Percentiles rank a stretch among this genome's conserved stretches.
phyloP scores from a whole-genome alignment of 2,888 invertebrate genomes.

The Lochmaea crataegi region DNA sequence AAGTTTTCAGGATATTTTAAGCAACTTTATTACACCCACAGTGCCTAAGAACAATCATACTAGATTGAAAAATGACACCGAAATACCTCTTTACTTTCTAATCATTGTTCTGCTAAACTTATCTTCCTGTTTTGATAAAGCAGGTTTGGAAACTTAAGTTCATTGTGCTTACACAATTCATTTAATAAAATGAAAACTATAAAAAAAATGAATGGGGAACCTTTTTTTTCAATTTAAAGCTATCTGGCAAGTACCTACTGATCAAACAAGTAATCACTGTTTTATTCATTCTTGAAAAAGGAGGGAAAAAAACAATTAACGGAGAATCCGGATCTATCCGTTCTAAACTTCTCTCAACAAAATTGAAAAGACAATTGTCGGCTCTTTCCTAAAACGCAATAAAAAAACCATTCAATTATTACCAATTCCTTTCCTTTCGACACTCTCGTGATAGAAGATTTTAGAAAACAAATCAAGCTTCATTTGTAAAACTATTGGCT shows the following conservation, averaged over 20 bases:
- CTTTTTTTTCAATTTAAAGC: neutral
- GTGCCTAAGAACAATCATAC: too few relatives aligned
- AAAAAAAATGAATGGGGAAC: neutral
- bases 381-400: slow-evolving; percentile 9
- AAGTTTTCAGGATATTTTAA: too few relatives aligned
- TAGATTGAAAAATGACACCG: too few relatives aligned
- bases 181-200: too few relatives aligned
- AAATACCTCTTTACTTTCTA: too few relatives aligned
- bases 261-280: neutral
- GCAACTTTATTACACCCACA: too few relatives aligned
- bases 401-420: slow-evolving; percentile 11
- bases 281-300: neutral
- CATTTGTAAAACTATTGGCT: neutral
- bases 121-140: too few relatives aligned
- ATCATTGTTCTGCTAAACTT: too few relatives aligned
- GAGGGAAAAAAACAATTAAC: slow-evolving; percentile 3
- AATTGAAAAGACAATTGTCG: slow-evolving; percentile 16
- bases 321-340: neutral
- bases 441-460: neutral
- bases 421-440: neutral
- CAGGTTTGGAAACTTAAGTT: too few relatives aligned
- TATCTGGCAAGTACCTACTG: neutral
- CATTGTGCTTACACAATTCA: too few relatives aligned
- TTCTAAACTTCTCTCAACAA: slow-evolving; percentile 8
- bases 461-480: neutral